These are phyloP conservation scores for Pristionchus fissidentatus DNA, from an alignment of 2,888 invertebrate species.

Conservation along the genomic window DNA sequence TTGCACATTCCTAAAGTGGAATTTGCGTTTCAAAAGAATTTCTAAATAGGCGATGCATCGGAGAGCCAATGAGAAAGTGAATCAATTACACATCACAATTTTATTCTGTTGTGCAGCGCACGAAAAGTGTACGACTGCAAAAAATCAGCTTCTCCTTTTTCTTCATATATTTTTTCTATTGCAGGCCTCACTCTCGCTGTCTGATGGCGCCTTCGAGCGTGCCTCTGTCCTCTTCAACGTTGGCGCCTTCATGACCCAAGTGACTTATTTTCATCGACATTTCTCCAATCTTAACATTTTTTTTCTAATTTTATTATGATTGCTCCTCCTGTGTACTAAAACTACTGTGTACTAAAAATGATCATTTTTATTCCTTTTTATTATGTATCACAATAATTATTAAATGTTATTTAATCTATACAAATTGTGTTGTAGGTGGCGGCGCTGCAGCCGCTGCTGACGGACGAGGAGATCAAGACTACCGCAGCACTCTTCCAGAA, in stretches of 20 bases:
- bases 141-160: too few relatives aligned
- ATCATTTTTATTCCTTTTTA: neutral
- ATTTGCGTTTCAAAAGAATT: too few relatives aligned
- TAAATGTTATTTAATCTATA: neutral
- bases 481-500: conserved; percentile 93
- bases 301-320: conserved; percentile 14
- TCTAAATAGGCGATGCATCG: too few relatives aligned
- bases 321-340: conserved; percentile 74
- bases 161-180: conserved; percentile 12
- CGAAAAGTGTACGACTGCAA: too few relatives aligned
- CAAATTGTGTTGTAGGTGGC: conserved; percentile 87
- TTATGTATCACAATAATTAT: neutral
- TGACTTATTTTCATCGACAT: conserved; percentile 1
- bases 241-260: conserved; percentile 85
- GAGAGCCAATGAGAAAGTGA: too few relatives aligned
- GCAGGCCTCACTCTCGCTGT: conserved; percentile 64
- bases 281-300: conserved; percentile 43
- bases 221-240: conserved; percentile 92
- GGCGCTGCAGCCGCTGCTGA: conserved; percentile 86
- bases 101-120: too few relatives aligned
- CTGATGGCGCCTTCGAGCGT: conserved; percentile 88
- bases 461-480: conserved; percentile 92
- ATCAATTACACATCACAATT: too few relatives aligned
- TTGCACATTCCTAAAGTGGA: too few relatives aligned
- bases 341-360: neutral